These are phyloP conservation scores for Myopa tessellatipennis DNA, from an alignment of 2,888 invertebrate genomes.

Conservation along the genomic window DNA sequence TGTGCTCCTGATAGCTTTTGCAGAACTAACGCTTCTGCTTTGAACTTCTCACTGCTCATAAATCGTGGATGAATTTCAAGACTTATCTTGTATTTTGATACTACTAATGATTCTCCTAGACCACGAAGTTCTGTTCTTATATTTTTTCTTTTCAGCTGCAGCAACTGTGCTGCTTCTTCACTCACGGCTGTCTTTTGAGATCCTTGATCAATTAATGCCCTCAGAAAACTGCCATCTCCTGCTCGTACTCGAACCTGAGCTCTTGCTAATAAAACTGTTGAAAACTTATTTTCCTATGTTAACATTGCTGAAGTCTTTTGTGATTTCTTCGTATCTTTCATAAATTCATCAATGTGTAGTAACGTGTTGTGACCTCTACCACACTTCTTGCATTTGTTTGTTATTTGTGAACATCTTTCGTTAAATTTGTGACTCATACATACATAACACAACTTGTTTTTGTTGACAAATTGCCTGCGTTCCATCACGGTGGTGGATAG, in stretches of 20 bases:
- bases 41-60: background rate
- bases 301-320: background rate
- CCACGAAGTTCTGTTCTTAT: slow-evolving; percentile 11
- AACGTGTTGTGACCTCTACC: background rate
- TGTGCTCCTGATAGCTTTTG: background rate
- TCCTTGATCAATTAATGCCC: slow-evolving; percentile 25
- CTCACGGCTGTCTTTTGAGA: background rate
- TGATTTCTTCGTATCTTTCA: background rate
- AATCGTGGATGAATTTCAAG: background rate
- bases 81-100: background rate
- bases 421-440: background rate
- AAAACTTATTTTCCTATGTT: background rate
- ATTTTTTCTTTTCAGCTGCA: background rate
- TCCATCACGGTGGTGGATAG: background rate
- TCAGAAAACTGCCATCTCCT: slow-evolving; percentile 5
- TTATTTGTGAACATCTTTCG: background rate
- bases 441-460: background rate
- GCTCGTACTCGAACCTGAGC: background rate
- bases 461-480: background rate
- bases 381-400: background rate
- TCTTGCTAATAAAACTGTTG: background rate
- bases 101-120: slow-evolving; percentile 1
- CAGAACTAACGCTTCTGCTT: background rate
- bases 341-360: background rate
- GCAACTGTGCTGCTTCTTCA: background rate